phyloP scores from a whole-genome alignment of 2,113 vertebrate genomes.

The Regulus satrapa region DNA sequence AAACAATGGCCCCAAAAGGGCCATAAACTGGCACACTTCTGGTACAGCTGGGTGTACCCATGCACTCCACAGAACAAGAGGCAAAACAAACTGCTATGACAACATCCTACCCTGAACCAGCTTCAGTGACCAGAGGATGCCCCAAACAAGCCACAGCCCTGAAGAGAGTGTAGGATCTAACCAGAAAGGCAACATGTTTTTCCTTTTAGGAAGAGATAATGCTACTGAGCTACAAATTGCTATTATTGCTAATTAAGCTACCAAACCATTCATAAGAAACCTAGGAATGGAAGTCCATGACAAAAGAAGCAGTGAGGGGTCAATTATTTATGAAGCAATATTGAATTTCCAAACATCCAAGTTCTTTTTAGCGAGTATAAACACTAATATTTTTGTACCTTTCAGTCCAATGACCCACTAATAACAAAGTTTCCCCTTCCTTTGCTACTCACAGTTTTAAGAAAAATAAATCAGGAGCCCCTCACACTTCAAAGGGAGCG shows the following conservation, averaged over 20 bases:
- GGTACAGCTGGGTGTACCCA: background rate
- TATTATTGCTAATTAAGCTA: background rate
- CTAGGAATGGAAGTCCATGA: background rate
- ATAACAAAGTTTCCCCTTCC: background rate
- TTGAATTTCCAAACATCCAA: background rate
- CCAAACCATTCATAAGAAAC: background rate
- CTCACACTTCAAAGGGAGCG: constrained; percentile 24
- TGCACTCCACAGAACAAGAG: background rate
- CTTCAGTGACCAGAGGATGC: background rate
- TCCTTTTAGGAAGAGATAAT: background rate
- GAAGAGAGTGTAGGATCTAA: background rate
- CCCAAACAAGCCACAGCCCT: background rate
- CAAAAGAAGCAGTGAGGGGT: background rate
- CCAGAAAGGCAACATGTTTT: background rate
- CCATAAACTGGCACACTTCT: background rate
- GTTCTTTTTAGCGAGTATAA: background rate
- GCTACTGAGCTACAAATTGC: background rate
- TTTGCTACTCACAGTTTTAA: background rate
- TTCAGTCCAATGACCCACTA: background rate
- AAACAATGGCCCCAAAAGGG: background rate
- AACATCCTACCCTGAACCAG: background rate
- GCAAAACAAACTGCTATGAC: background rate
- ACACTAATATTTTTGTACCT: background rate
- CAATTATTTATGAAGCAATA: background rate
- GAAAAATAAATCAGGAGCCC: constrained; percentile 38